Base-by-base conservation (phyloP, 2,888 invertebrate species). In the Xestia sexstrigata region DNA sequence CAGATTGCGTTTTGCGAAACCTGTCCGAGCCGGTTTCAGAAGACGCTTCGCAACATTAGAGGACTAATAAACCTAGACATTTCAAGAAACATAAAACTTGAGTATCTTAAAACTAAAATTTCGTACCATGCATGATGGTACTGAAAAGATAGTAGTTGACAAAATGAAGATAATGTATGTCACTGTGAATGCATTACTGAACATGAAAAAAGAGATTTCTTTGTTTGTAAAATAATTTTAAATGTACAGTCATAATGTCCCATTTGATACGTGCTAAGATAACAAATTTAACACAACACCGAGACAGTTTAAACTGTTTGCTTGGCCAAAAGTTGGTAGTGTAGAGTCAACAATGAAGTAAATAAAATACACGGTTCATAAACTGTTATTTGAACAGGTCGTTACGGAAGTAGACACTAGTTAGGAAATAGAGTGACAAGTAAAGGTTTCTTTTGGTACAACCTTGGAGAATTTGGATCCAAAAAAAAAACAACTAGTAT, bases 11-110 rank as follows among this genome's bases (percentile, higher is more conserved):
- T 66, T 78, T 67, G 60, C 66, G 26, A 78, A 84, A 84, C 84
- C 84, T 82, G 84, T 85, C 75, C n/a, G 3, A 70, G 45, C 85
- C 67, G 67, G 85, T 84, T 78, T 49, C 55, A 62, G 23, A 62
- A 75, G 83, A 84, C 63, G 70, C 55, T 66, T 81, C 35, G 82
- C 74, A 78, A 85, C 63, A 68, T n/a, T 74, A 63, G 67, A 45
- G 39, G 11, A 73, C 76, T 81, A 75, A 75, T 75, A 73, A 78
- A 85, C 60, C 60, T 73, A 82, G 72, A 60, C 47, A 75, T 85
- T 74, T 67, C 63, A 70, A 74, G 52, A 74, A 74, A 76, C 52
- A 60, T 58, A 60, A 39, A 79, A 70, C 60, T 71, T 13, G 35
- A 63, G 13, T 39, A 13, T 63, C 0, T 52, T 71, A 26, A 35